phyloP scores from a whole-genome alignment of 2,797 vertebrate genomes.

The Limosa lapponica region DNA sequence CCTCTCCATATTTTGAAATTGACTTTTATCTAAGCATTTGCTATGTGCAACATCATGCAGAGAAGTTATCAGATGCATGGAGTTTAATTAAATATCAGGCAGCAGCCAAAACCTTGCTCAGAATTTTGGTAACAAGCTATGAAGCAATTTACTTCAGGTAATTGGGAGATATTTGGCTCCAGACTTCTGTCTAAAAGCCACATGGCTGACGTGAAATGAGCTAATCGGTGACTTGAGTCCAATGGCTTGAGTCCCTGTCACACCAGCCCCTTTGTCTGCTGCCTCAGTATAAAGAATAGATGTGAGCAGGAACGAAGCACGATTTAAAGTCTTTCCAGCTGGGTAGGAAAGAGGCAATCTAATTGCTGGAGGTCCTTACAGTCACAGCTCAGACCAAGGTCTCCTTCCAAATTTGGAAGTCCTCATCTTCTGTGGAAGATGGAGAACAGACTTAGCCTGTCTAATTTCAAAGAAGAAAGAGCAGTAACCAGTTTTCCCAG shows the following conservation, averaged over 20 bases:
- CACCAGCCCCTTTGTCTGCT: background rate
- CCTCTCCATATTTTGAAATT: background rate
- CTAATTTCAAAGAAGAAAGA: background rate
- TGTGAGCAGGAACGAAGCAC: background rate
- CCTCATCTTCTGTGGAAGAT: background rate
- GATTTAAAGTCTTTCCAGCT: background rate
- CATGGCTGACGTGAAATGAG: constrained; percentile 37
- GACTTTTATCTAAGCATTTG: background rate
- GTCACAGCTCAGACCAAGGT: background rate
- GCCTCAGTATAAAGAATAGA: background rate
- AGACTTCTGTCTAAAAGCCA: constrained; percentile 21
- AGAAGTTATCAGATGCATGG: constrained; percentile 13
- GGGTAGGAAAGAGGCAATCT: background rate
- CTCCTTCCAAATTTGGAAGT: background rate
- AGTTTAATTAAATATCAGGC: constrained; percentile 50
- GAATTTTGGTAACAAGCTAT: constrained; percentile 48
- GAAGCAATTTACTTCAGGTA: constrained; percentile 58
- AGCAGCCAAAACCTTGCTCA: constrained; percentile 21
- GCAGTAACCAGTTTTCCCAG: background rate
- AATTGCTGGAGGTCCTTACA: background rate
- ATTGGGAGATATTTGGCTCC: constrained; percentile 48
- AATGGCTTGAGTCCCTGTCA: background rate
- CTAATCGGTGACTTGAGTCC: background rate
- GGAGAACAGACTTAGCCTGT: background rate
- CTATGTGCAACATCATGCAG: background rate